Base-by-base conservation (phyloP, 2,888 invertebrate genomes). In the Hofmannophila pseudospretella region DNA sequence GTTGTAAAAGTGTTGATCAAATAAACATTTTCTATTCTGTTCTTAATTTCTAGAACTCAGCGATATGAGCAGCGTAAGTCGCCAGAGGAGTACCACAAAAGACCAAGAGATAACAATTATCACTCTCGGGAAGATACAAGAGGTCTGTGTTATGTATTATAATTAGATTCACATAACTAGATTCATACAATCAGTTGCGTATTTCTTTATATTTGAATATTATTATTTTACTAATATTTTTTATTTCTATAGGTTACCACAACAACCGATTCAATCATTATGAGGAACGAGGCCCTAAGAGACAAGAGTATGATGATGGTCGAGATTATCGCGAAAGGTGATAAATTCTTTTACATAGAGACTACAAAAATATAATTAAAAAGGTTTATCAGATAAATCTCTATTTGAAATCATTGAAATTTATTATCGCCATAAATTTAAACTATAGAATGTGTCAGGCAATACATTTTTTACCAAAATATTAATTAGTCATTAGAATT, bases 241-340 rank as follows among this genome's bases (percentile, higher is more conserved):
- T n/a, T n/a, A n/a, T n/a, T n/a, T n/a, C n/a, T 54, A 25, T 42
- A 82, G 81, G 67, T 28, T 71, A 57, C 11, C 36, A 36, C 7
- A 72, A 34, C 8, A 72, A 68, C 44, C 75, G 74, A 35, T 74
- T 63, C 57, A 78, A 75, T 53, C 75, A 76, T 25, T 78, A 67
- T 63, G 79, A 81, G 40, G 73, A 80, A 1, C 68, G 72, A 42
- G 66, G 58, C 7, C 66, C 61, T 8, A 80, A 66, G 46, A 65
- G 73, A 38, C 66, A 67, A 8, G 79, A 75, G 23, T 72, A 58
- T 47, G 70, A 66, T 11, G 72, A 76, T 1, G 56, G 52, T 33
- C 66, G 74, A 42, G 81, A 82, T 20, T 79, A 57, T 47, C 67
- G 72, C 32, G 76, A 69, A 38, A 69, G 70, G 58, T 68, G 22